Conservation (phyloP, 2,888 invertebrate genomes). For the Acleris sparsana region DNA sequence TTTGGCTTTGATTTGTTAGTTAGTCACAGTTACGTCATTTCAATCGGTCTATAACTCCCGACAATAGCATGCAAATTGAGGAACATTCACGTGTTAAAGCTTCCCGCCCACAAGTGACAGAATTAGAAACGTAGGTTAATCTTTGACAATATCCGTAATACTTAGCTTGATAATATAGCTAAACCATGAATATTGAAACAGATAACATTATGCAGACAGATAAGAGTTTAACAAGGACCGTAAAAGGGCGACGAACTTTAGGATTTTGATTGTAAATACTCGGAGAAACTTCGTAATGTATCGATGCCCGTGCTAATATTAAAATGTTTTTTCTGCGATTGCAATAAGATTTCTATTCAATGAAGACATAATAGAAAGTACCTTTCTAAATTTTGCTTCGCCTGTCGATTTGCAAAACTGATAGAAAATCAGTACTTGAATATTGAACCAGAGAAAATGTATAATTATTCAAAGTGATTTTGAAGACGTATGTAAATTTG, state of each 20-base stretch:
- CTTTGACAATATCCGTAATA: neutral
- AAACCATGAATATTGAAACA: neutral
- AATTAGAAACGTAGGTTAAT: no score
- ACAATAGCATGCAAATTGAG: slow-evolving; percentile 12
- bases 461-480: no score
- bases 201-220: neutral
- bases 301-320: no score
- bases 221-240: neutral
- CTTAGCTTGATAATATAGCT: neutral
- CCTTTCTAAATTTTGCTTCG: slow-evolving; percentile 8
- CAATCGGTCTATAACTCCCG: slow-evolving; percentile 26
- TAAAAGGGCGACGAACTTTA: no score
- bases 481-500: no score
- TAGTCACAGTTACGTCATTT: slow-evolving; percentile 26
- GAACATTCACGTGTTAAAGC: slow-evolving; percentile 19
- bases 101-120: slow-evolving; percentile 5
- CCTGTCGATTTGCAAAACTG: neutral
- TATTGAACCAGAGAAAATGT: neutral
- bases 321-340: neutral
- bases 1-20: slow-evolving; percentile 15
- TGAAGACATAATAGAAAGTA: neutral
- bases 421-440: neutral
- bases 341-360: neutral
- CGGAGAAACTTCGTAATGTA: no score
- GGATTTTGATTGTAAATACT: no score